Evolutionary conservation across 2,113 vertebrate genomes (phyloP), one percentile per base, ranked within the genome.

Genomic region (Xerus inauris): DNA sequence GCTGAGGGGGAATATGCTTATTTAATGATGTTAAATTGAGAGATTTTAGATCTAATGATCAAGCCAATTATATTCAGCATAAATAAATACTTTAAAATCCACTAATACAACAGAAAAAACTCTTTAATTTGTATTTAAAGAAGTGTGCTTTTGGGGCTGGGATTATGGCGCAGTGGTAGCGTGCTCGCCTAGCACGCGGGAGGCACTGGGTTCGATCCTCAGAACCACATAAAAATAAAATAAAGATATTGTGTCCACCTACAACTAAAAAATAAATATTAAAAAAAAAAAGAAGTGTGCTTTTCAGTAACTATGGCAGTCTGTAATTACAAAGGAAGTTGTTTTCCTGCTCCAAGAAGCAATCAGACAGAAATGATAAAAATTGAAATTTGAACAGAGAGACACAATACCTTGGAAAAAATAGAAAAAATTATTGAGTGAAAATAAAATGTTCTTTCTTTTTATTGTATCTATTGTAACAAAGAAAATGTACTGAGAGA

Each of bases 321-420:
- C 28, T 64, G 24, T 87, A 54, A n/a, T 51, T 87, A 75, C 30
- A 40, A 59, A 87, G 12, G 30, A 57, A 82, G 28, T 42, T 87
- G 22, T 12, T 83, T 75, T 76, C 12, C 38, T 77, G 14, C 35
- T 96, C 2, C n/a, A 92, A 59, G 51, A 67, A 95, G 38, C 22
- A 88, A 64, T 77, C 83, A 96, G 57, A 89, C 9, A 92, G 24
- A 88, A 91, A 54, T 35, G 22, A 77, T 76, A 79, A 45, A n/a
- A 47, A 62, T 38, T 81, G 32, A 72, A 73, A 76, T 91, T 80
- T 85, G 22, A 84, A 51, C 9, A 85, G 45, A 84, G n/a, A 81
- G 10, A 85, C 6, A n/a, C 16, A 85, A 49, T 81, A 59, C 28
- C 5, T 88, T 82, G 20, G 17, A 89, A 86, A 85, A 42, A 65